Conservation (phyloP, 2,888 invertebrate genomes). For the Torymus texanus region DNA sequence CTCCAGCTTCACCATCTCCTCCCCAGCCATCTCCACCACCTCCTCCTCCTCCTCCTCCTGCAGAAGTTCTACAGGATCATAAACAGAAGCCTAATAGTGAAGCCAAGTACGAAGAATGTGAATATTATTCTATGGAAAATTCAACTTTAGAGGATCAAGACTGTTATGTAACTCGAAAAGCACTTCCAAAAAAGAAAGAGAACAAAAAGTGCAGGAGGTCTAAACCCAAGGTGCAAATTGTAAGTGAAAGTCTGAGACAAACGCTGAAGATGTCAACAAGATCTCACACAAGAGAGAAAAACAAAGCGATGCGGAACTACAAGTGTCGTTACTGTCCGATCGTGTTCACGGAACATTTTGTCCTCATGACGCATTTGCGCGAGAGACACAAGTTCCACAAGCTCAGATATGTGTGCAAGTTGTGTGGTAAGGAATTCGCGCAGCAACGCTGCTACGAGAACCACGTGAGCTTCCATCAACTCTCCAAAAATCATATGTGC, state of each 20-base stretch:
- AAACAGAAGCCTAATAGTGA: constrained; percentile 54
- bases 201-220: constrained; percentile 47
- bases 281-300: constrained; percentile 34
- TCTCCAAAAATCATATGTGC: constrained; percentile 54
- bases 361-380: constrained; percentile 42
- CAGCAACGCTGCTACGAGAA: constrained; percentile 53
- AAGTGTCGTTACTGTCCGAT: constrained; percentile 53
- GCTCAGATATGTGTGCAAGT: constrained; percentile 52
- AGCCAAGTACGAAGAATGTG: constrained; percentile 42
- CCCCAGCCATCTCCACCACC: constrained; percentile 11
- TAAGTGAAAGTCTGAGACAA: constrained; percentile 53
- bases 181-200: constrained; percentile 50
- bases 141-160: constrained; percentile 46
- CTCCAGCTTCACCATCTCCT: neutral
- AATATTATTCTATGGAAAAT: constrained; percentile 38
- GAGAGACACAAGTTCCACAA: constrained; percentile 55
- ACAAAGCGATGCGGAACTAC: constrained; percentile 37
- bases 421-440: constrained; percentile 55
- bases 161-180: constrained; percentile 41
- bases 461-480: constrained; percentile 56
- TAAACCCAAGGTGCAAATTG: constrained; percentile 50
- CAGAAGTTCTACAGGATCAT: constrained; percentile 52
- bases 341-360: constrained; percentile 45
- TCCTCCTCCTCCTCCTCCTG: constrained; percentile 32
- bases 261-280: constrained; percentile 48